Base-by-base conservation (phyloP, 2,888 invertebrate species). In the Cephus nigrinus region DNA sequence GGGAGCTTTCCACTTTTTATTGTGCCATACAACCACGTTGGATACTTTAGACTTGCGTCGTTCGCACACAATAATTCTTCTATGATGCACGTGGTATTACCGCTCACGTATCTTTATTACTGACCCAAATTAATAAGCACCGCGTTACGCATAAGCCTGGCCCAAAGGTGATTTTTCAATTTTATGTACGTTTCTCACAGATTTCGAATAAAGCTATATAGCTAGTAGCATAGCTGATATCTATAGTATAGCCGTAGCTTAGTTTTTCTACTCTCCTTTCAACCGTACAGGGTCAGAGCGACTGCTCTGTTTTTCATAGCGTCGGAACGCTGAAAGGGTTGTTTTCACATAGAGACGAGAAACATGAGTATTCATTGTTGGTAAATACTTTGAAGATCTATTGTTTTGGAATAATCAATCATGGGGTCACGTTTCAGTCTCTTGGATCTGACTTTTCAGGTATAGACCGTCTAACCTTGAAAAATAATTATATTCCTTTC, bases 101-200 rank as follows among this genome's bases (percentile, higher is more conserved):
- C 71, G 36, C 12, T 75, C 68, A 31, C 31, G 30, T 11, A 4
- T 75, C 36, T 36, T 4, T 71, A 31, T 76, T 40, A 30, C 1
- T 79, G 81, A 82, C 80, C 80, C 82, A 84, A 85, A 87, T 86
- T 86, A 86, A 87, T 85, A 83, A 86, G 80, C 79, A 69, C 73
- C 77, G 71, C 77, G 75, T 36, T 55, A 31, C 12, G 71, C 12
- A 12, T 71, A 71, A 71, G 71, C 71, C 71, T 32, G 12, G 71
- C 71, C 71, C 32, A 4, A 32, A 71, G 71, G 31, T 55, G 2
- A 23, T 15, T 5, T 55, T 23, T 23, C 40, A 23, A 71, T 30
- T 32, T 33, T 71, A 71, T 33, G 31, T 71, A 71, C 33, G 11
- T 15, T 30, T 71, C 33, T 71, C 33, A 71, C 71, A 71, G 9